Evolutionary conservation across 2,113 vertebrate genomes (phyloP).

Genomic region (Microcebus murinus): DNA sequence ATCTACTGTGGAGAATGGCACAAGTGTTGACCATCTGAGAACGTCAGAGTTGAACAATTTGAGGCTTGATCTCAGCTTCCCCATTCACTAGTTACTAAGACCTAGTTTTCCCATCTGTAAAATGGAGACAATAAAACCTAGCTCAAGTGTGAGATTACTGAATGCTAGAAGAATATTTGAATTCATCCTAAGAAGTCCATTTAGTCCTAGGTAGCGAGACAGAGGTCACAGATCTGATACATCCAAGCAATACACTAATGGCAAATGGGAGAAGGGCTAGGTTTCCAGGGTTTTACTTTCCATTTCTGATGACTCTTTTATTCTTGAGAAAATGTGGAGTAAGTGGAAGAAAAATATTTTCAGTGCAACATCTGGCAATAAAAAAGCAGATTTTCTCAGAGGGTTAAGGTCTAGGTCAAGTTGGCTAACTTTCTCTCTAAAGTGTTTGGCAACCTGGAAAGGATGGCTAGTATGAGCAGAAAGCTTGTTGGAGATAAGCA

Average conservation of each 20-base stretch:
- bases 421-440: background rate
- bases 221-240: background rate
- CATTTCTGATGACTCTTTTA: background rate
- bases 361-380: background rate
- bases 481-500: background rate
- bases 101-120: slow-evolving; percentile 11
- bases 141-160: background rate
- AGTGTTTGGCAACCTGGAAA: background rate
- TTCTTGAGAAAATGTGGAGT: background rate
- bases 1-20: background rate
- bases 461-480: background rate
- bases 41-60: background rate
- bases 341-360: background rate
- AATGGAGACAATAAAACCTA: background rate
- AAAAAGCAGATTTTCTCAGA: slow-evolving; percentile 21
- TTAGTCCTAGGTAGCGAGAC: background rate
- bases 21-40: background rate
- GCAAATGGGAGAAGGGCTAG: background rate
- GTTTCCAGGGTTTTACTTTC: background rate
- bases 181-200: background rate
- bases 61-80: background rate
- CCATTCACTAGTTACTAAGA: background rate
- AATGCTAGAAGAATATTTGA: background rate
- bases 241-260: background rate
- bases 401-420: background rate